Conservation (phyloP, 1,140 invertebrate species). For the Listronotus oregonensis region DNA sequence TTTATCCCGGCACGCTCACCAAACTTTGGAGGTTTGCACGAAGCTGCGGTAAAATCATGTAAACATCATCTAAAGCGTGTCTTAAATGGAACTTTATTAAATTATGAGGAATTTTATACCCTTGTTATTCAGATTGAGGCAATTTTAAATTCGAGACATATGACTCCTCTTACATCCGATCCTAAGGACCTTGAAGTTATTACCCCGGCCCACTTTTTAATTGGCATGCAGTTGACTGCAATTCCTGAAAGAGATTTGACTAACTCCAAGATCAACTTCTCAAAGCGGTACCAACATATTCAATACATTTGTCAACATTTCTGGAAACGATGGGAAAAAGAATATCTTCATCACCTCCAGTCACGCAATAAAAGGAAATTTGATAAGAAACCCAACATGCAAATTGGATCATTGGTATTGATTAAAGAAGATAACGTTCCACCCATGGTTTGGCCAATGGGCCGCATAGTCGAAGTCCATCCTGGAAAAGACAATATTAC, state of each 20-base stretch:
- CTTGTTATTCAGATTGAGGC: constrained; percentile 45
- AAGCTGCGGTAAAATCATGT: constrained; percentile 53
- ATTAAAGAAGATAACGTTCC: constrained; percentile 39
- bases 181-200: constrained; percentile 44
- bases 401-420: constrained; percentile 30
- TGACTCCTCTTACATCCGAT: constrained; percentile 37
- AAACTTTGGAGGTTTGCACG: constrained; percentile 57
- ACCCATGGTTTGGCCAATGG: constrained; percentile 45
- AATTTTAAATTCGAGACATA: constrained; percentile 45
- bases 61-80: constrained; percentile 53
- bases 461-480: constrained; percentile 46
- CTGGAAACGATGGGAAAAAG: constrained; percentile 41
- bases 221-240: constrained; percentile 45
- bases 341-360: constrained; percentile 45
- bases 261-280: constrained; percentile 27
- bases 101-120: constrained; percentile 49
- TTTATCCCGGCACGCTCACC: constrained; percentile 56
- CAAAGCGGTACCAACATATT: constrained; percentile 43
- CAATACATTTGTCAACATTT: constrained; percentile 40
- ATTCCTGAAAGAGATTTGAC: constrained; percentile 47
- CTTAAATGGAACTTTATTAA: constrained; percentile 41
- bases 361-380: constrained; percentile 36
- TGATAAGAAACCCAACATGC: neutral
- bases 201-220: constrained; percentile 52
- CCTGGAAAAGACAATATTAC: constrained; percentile 49